A percentile compares a stretch with the other conserved stretches of the same genome.
phyloP scores from a whole-genome alignment of 1,140 invertebrate species.

The honey bee (Apis mellifera) region Amel_HAv3.1 CM009932.2:15366501-15367000 shows the following conservation, averaged over 20 bases:
- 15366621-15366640: not conserved
- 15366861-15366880: not conserved
- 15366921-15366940: not conserved
- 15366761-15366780: not conserved
- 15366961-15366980: not conserved
- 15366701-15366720: constrained; percentile 7
- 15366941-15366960: too few relatives aligned
- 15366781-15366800: not conserved
- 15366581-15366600: not conserved
- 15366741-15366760: constrained; percentile 24
- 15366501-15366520: not conserved
- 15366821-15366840: too few relatives aligned
- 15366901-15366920: not conserved
- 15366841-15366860: too few relatives aligned
- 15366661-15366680: constrained; percentile 34
- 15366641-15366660: constrained; percentile 8
- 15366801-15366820: too few relatives aligned
- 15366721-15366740: constrained; percentile 49
- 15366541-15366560: constrained; percentile 4
- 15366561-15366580: not conserved
- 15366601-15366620: constrained; percentile 11
- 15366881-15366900: not conserved
- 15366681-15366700: not conserved
- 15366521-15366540: not conserved
- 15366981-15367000: not conserved